Evolutionary conservation across 2,797 vertebrate species (phyloP).

Genomic region (Pipistrellus pygmaeus): DNA sequence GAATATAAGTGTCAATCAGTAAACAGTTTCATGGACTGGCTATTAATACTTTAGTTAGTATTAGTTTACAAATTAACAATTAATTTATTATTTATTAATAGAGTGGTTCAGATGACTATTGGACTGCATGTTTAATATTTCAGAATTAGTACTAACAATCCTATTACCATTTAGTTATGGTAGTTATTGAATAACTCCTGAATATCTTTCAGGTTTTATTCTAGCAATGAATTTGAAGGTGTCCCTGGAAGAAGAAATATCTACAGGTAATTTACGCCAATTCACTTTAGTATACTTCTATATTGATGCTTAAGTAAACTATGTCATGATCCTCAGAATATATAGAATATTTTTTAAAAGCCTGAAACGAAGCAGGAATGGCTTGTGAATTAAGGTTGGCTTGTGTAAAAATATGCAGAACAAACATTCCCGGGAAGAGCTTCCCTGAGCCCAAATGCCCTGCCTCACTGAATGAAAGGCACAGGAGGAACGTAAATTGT

Average conservation of each 20-base stretch:
- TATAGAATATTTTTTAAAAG: not conserved
- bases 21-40: not conserved
- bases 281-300: slow-evolving; percentile 10
- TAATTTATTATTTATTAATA: not conserved
- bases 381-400: not conserved
- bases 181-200: slow-evolving; percentile 81
- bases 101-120: not conserved
- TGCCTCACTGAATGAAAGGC: not conserved
- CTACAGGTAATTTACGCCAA: slow-evolving; percentile 87
- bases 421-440: not conserved
- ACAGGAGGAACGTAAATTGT: not conserved
- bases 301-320: slow-evolving; percentile 47
- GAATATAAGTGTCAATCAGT: not conserved
- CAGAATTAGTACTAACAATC: not conserved
- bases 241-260: slow-evolving; percentile 90
- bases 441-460: not conserved
- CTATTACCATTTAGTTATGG: slow-evolving; percentile 49
- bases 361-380: not conserved
- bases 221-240: slow-evolving; percentile 92
- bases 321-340: not conserved
- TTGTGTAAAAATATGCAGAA: not conserved
- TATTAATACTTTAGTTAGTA: not conserved
- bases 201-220: slow-evolving; percentile 89
- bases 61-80: not conserved
- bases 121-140: not conserved